Conservation (phyloP, 2,113 vertebrate genomes). For the Porphyrio hochstetteri region DNA sequence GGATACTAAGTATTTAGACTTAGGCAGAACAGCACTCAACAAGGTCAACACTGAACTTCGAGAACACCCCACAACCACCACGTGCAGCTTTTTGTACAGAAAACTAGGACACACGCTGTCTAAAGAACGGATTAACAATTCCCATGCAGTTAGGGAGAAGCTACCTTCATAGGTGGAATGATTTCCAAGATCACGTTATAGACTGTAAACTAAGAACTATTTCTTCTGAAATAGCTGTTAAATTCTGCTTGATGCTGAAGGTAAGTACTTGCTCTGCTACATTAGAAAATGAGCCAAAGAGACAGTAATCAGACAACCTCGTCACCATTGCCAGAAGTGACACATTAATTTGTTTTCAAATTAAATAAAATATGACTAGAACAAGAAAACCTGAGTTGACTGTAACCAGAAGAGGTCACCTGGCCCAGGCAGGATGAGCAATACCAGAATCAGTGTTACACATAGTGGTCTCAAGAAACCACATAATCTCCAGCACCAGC, state of each 20-base stretch:
- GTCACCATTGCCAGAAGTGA: background rate
- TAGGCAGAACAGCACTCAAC: background rate
- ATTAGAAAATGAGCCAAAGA: background rate
- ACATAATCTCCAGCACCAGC: background rate
- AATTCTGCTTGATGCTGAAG: background rate
- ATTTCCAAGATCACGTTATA: background rate
- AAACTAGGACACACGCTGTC: accelerated
- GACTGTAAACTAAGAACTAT: background rate
- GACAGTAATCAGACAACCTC: background rate
- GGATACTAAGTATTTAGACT: background rate
- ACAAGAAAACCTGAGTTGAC: background rate
- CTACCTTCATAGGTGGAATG: background rate
- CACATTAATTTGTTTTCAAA: background rate
- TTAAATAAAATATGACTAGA: background rate
- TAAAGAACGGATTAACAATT: background rate
- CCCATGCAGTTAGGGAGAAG: background rate
- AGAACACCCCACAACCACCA: background rate
- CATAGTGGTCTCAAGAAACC: background rate
- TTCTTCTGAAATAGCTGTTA: background rate
- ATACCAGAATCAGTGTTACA: background rate
- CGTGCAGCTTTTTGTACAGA: background rate
- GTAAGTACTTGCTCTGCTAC: background rate
- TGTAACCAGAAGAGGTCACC: background rate
- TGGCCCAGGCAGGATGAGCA: background rate
- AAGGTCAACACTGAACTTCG: background rate